Evolutionary conservation across 2,888 invertebrate species (phyloP), one percentile per base, ranked within the genome.

Genomic region (Melinaea marsaeus): DNA sequence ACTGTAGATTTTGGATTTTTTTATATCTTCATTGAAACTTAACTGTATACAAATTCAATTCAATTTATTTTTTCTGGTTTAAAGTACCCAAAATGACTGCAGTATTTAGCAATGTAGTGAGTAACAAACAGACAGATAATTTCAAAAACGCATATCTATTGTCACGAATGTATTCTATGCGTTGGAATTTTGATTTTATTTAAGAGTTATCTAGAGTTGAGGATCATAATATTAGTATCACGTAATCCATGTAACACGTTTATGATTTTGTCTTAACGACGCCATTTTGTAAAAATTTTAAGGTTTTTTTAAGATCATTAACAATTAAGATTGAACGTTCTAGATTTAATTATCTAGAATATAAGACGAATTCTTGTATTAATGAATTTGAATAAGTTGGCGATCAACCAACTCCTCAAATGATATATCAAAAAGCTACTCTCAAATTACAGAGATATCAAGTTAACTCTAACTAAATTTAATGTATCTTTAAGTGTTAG

Each of bases 241-340:
- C 22, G 22, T 63, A 33, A 42, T 42, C 58, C 59, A 55, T 22
- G 22, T 22, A 48, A 60, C 57, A 57, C 51, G 54, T 32, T 57
- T 45, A 22, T 54, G 48, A 59, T 59, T 58, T 58, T 51, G 57
- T 57, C 60, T 63, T 57, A 60, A 60, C 45, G 57, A 46, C 35
- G n/a, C n/a, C 46, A 58, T 58, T 22, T 22, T 22, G 22, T 22
- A 22, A 22, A 22, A 22, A 22, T 22, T 22, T 22, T 22, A 22
- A 22, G 45, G 6, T 45, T 46, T 46, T 46, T 13, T n/a, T n/a
- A 46, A n/a, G 3, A 1, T 11, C 13, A n/a, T 46, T 13, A 46
- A 46, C 11, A 46, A 46, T 46, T 46, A 13, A 46, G 2, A 46
- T 9, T 46, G 3, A 9, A 46, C 11, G 11, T n/a, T 46, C 11